Evolutionary conservation across 2,113 vertebrate species (phyloP), one percentile per base, ranked within the genome.

Genomic region (Panurus biarmicus): DNA sequence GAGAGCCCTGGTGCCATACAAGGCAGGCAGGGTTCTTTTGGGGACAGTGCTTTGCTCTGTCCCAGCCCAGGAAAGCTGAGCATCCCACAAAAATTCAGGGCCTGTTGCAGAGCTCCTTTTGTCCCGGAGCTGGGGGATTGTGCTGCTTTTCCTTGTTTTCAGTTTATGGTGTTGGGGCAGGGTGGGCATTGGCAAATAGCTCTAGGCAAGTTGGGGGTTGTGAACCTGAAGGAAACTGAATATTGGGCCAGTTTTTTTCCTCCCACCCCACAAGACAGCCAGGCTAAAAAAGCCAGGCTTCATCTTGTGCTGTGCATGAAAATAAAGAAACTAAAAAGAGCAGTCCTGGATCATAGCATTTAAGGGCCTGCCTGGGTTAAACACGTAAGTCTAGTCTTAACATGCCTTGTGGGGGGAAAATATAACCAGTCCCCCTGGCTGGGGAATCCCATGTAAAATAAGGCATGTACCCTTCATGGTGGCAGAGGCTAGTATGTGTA

Each of bases 1-100:
- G 38, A 23, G 31, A 61, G 70, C 29, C 36, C 57, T 11, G 3
- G 14, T 40, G 65, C 31, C 0, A 0, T 7, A 29, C 51, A 3
- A 14, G 64, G 58, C 45, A 36, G 11, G 22, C 57, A 44, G 58
- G n/a, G 10, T 51, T 31, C 54, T 73, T 80, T 8, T 25, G 15
- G 62, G 67, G 21, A 51, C 53, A 3, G 8, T 33, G 54, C 18
- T 77, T 86, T 66, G 56, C 60, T 71, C 47, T 71, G 38, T 44
- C 56, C 29, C 35, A 8, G 47, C 44, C 33, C 38, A 50, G 44
- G 26, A 77, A 60, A 56, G 35, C 72, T 24, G 44, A 94, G 57
- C 73, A 47, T 42, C 40, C 35, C 4, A n/a, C 53, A 74, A 58
- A 75, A 87, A 91, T 18, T 20, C 23, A 38, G 66, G 81, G 40